Evolutionary conservation across 2,113 vertebrate species (phyloP).

Genomic region (Dromaius novaehollandiae): DNA sequence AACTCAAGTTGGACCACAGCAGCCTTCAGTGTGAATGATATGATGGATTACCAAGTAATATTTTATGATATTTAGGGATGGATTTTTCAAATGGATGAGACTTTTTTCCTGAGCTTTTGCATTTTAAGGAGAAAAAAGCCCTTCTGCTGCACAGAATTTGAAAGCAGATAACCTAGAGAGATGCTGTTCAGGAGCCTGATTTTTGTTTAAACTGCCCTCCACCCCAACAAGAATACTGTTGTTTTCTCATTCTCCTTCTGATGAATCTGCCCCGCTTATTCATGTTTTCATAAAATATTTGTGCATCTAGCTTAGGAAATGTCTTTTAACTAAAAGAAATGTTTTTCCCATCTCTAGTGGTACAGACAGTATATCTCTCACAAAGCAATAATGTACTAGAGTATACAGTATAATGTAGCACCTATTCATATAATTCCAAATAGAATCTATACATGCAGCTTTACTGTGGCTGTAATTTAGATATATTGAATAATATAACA

Average conservation of each 20-base stretch:
- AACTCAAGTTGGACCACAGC: background rate
- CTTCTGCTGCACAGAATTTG: background rate
- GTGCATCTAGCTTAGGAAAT: background rate
- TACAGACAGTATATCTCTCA: background rate
- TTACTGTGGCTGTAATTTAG: slow-evolving; percentile 43
- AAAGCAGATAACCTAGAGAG: background rate
- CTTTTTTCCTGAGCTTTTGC: slow-evolving; percentile 17
- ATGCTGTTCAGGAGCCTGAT: background rate
- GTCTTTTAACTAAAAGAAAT: slow-evolving; percentile 19
- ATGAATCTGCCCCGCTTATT: background rate
- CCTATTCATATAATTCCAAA: slow-evolving; percentile 36
- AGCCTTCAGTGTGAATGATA: background rate
- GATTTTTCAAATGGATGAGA: slow-evolving; percentile 47
- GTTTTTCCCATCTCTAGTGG: background rate
- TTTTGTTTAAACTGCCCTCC: background rate
- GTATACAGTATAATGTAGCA: background rate
- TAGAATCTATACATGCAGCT: background rate
- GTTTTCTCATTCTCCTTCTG: slow-evolving; percentile 18
- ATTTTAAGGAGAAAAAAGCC: slow-evolving; percentile 22
- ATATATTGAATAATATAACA: slow-evolving; percentile 59
- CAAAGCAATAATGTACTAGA: slow-evolving; percentile 19
- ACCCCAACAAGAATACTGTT: background rate
- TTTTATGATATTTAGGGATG: slow-evolving; percentile 57
- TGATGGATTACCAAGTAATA: background rate
- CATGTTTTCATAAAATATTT: slow-evolving; percentile 15